Evolutionary conservation across 1,140 invertebrate species (phyloP).

Genomic region (Tenebrio molitor): DNA sequence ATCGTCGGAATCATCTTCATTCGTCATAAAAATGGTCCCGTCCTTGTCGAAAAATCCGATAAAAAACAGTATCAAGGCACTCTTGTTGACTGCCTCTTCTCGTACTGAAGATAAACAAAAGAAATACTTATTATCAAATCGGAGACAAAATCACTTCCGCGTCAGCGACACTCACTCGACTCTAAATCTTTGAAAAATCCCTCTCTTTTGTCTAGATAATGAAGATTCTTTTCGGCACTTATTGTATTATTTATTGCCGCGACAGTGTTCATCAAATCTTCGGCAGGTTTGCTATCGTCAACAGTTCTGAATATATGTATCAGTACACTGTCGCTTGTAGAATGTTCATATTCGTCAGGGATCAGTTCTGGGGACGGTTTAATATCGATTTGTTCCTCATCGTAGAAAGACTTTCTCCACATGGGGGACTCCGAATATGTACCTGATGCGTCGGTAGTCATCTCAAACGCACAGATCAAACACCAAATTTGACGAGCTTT

Average conservation of each 20-base stretch:
- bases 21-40: background rate
- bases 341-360: conserved; percentile 56
- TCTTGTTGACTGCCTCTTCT: conserved; percentile 4
- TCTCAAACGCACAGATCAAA: conserved; percentile 69
- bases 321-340: conserved; percentile 41
- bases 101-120: background rate
- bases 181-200: background rate
- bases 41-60: conserved; percentile 3
- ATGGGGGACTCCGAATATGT: background rate
- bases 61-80: background rate
- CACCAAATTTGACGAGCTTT: too few species aligned
- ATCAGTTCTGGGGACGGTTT: conserved; percentile 56
- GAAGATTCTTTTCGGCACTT: background rate
- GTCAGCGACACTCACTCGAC: background rate
- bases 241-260: background rate
- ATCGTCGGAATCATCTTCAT: background rate
- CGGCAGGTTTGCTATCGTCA: background rate
- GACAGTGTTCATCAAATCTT: background rate
- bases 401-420: conserved; percentile 3
- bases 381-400: conserved; percentile 30
- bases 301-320: conserved; percentile 50
- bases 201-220: background rate
- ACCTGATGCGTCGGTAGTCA: background rate
- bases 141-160: background rate
- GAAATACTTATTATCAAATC: background rate